Percentiles rank a stretch among this genome's conserved stretches.
Conservation (phyloP, 1,140 invertebrate genomes). For the Acromyrmex charruanus region DNA sequence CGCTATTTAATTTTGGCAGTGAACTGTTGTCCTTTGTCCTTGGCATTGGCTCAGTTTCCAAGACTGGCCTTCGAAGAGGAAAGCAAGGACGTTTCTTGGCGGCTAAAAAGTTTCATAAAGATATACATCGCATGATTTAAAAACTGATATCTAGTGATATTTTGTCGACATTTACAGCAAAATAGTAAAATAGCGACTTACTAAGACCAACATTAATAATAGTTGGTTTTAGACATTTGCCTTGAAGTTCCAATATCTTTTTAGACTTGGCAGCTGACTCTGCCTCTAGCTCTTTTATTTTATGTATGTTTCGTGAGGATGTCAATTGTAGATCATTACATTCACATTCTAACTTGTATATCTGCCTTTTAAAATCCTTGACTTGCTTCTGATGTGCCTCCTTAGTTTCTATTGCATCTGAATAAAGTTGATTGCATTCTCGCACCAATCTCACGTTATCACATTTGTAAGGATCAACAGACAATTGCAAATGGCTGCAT, state of each 20-base stretch:
- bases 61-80: conserved; percentile 81
- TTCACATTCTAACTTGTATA: conserved; percentile 88
- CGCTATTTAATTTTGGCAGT: conserved; percentile 76
- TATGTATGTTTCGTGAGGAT: conserved; percentile 87
- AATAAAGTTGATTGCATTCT: conserved; percentile 91
- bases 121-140: background rate
- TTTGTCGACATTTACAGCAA: conserved; percentile 18
- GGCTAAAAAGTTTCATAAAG: conserved; percentile 66
- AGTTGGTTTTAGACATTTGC: conserved; percentile 87
- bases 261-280: conserved; percentile 88
- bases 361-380: conserved; percentile 88
- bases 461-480: conserved; percentile 90
- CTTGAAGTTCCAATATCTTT: conserved; percentile 87
- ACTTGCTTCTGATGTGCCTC: conserved; percentile 88
- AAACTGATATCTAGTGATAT: background rate
- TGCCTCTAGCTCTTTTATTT: conserved; percentile 87
- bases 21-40: conserved; percentile 67
- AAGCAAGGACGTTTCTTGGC: conserved; percentile 81
- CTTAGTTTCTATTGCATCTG: conserved; percentile 89
- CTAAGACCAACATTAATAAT: conserved; percentile 82
- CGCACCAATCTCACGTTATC: conserved; percentile 90
- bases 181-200: conserved; percentile 65
- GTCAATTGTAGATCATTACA: conserved; percentile 88
- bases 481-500: conserved; percentile 87
- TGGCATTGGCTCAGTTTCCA: conserved; percentile 81